Base-by-base conservation (phyloP, 2,797 vertebrate species). In the Paedocypris micromegethes region DNA sequence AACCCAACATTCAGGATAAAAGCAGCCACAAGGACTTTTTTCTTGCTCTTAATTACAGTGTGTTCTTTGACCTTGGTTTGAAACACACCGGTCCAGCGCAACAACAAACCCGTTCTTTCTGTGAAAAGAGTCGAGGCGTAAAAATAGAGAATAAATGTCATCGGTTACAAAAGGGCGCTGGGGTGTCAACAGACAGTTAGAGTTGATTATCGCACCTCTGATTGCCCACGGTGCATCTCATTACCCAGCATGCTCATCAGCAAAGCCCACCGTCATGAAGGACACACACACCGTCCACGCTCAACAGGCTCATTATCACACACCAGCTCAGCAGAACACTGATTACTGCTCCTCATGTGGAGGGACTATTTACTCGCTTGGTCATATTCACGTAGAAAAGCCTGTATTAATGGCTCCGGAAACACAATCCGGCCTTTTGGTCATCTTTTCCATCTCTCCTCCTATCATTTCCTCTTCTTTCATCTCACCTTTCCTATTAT, bases 151-250 rank as follows among this genome's bases (percentile, higher is more conserved):
- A 54, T 44, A 42, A 40, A 47, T 42, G 40, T 41, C 40, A 58
- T 59, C n/a, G 52, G 37, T 50, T 51, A 55, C 46, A 62, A 5
- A 63, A 49, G 53, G 49, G 57, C 44, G 8, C 60, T 4, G 8
- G 44, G 42, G 9, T 59, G 56, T 52, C 70, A 42, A 37, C 61
- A 50, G 55, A 68, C 42, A 56, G 48, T 54, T 61, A n/a, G 2
- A 37, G 64, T 63, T 63, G 63, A 68, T 73, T 66, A 73, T 62
- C 63, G 52, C 47, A 67, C 45, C 63, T 75, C 67, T 73, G 61
- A 71, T 75, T 66, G 53, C 48, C 50, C 39, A 54, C 42, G 52
- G 64, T 56, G 64, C 39, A 58, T 64, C 55, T 70, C 58, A 73
- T 71, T 70, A 70, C 64, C 41, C 48, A 61, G 67, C 62, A 61